Evolutionary conservation across 2,888 invertebrate species (phyloP).

Genomic region (Ctenicera cuprea): DNA sequence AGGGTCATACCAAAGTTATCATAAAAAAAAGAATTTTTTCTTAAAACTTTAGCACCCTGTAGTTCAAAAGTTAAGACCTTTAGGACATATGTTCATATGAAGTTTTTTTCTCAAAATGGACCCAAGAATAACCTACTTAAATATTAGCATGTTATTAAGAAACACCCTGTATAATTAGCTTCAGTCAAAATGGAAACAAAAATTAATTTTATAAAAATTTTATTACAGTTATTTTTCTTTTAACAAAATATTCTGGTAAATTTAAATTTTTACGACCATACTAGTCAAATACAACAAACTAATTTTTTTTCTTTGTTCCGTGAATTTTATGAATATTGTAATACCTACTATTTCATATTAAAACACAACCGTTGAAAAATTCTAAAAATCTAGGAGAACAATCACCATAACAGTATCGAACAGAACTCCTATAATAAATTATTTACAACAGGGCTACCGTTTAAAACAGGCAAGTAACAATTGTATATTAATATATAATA

Average conservation of each 20-base stretch:
- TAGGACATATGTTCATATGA: too few relatives aligned
- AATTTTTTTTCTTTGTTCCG: conserved; percentile 3
- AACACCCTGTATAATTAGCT: too few relatives aligned
- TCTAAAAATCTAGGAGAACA: too few relatives aligned
- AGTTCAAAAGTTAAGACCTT: too few relatives aligned
- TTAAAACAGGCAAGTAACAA: conserved; percentile 25
- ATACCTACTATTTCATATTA: not conserved
- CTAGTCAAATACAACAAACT: not conserved
- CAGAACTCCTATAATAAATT: conserved; percentile 12
- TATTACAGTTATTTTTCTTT: conserved; percentile 21
- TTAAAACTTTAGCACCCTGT: too few relatives aligned
- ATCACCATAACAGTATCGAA: conserved; percentile 14
- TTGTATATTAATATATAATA: conserved; percentile 1
- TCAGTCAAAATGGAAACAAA: not conserved
- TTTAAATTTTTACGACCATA: conserved; percentile 7
- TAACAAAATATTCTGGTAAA: conserved; percentile 27
- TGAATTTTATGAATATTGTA: not conserved
- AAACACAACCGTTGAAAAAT: too few relatives aligned
- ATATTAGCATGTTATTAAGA: too few relatives aligned
- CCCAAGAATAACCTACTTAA: too few relatives aligned
- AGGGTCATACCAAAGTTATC: too few relatives aligned
- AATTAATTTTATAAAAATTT: not conserved
- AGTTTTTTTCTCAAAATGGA: too few relatives aligned
- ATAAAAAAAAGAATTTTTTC: too few relatives aligned
- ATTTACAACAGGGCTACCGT: conserved; percentile 3